Base-by-base conservation (phyloP, 37 sponge, comb jelly and placozoan genomes). In the Diacarnus erythraeanus region DNA sequence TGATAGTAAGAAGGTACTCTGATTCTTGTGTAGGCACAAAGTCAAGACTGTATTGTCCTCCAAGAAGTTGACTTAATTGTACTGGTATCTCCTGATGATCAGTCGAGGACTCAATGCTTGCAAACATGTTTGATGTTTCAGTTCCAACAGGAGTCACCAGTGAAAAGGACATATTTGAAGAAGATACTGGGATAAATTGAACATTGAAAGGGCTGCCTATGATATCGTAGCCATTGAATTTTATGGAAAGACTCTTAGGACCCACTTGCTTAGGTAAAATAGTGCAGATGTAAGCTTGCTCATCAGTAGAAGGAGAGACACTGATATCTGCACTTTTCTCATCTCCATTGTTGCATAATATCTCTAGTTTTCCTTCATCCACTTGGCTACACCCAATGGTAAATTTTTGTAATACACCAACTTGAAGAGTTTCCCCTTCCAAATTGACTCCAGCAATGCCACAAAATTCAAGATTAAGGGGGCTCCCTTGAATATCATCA, bases 181-280 rank as follows among this genome's bases (percentile, higher is more conserved):
- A n/a, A 42, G 69, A 22, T 20, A 69, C 74, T 36, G 30, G 39
- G 38, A 75, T 31, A 38, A 88, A 80, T 33, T 80, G 30, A 44
- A 71, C 77, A 69, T 74, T 59, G 77, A 90, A 93, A 17, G 94
- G 94, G 25, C 82, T 80, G 22, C 92, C 92, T 38, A 79, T 80
- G 8, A 93, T 60, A 56, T 81, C 75, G 18, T 71, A 21, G 30
- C 77, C 83, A 58, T 86, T 77, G 69, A 83, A 93, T 18, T 67
- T 38, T 8, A 75, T 71, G 22, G 42, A 34, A 1, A 90, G 42
- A 21, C 72, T 43, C 18, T 75, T 39, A 25, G 74, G 34, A 8
- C 80, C 87, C 30, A 36, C 58, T 38, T 38, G 5, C 0, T 51
- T 72, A 8, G 81, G 76, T 29, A 74, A 17, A 6, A 91, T 54